Evolutionary conservation across 2,113 vertebrate genomes (phyloP).

Genomic region (Hystrix cristata): DNA sequence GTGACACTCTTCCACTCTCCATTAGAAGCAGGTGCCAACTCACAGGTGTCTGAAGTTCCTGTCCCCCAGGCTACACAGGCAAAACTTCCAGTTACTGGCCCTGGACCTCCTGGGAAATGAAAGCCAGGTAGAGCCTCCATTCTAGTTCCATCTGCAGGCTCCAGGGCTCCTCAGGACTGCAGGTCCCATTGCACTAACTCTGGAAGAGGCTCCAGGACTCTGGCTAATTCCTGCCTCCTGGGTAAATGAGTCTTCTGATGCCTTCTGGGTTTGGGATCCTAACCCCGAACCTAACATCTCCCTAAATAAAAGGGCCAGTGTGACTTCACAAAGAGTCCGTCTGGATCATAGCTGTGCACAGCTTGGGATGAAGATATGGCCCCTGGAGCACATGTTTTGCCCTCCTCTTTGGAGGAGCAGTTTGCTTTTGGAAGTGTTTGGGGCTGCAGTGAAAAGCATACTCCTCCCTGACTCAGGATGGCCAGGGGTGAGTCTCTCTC

Average conservation of each 20-base stretch:
- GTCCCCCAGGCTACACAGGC: not conserved
- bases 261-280: not conserved
- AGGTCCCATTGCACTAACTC: no score
- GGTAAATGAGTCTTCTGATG: not conserved
- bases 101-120: not conserved
- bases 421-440: not conserved
- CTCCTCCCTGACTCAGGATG: not conserved
- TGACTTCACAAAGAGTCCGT: no score
- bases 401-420: not conserved
- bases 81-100: no score
- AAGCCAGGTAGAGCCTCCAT: not conserved
- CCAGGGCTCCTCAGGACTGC: not conserved
- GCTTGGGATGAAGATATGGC: accelerated
- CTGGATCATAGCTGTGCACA: accelerated
- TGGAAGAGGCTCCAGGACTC: no score
- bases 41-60: not conserved
- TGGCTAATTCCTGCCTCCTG: not conserved
- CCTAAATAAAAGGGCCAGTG: not conserved
- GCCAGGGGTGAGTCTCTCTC: not conserved
- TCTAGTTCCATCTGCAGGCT: not conserved
- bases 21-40: not conserved
- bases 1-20: not conserved
- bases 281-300: not conserved
- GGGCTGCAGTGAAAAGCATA: no score
- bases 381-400: not conserved